A percentile compares a stretch with the other conserved stretches of the same genome.
Conservation (phyloP, 2,888 invertebrate genomes). For the Dusona sp. region DNA sequence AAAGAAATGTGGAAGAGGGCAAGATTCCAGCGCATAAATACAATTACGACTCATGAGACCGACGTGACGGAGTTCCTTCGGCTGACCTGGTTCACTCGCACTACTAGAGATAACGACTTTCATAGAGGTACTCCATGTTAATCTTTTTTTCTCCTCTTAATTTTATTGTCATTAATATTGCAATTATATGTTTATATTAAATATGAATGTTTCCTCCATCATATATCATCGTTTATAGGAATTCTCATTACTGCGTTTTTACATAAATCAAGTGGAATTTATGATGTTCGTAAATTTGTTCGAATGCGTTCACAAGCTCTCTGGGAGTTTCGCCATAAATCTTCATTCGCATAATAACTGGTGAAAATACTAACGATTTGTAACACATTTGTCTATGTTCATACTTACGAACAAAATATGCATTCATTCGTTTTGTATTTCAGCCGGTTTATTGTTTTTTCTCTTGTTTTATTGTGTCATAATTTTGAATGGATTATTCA, state of each 20-base stretch:
- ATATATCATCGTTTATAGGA: neutral
- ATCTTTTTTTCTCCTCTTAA: neutral
- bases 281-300: neutral
- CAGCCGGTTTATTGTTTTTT: neutral
- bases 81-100: constrained; percentile 63
- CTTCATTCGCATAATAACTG: neutral
- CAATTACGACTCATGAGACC: constrained; percentile 66
- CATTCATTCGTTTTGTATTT: neutral
- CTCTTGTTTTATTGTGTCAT: neutral
- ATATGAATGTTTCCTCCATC: neutral
- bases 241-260: neutral
- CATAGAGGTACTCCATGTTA: constrained; percentile 9
- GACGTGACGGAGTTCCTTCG: constrained; percentile 63
- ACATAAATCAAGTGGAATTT: neutral
- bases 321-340: neutral
- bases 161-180: constrained; percentile 12
- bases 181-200: neutral
- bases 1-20: constrained; percentile 28
- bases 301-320: neutral
- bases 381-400: neutral
- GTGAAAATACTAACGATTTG: neutral
- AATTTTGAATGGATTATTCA: neutral
- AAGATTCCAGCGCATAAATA: constrained; percentile 66
- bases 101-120: constrained; percentile 42
- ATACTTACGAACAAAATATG: neutral